Base-by-base conservation (phyloP, 1,140 invertebrate species). In the Tyrophagus putrescentiae region DNA sequence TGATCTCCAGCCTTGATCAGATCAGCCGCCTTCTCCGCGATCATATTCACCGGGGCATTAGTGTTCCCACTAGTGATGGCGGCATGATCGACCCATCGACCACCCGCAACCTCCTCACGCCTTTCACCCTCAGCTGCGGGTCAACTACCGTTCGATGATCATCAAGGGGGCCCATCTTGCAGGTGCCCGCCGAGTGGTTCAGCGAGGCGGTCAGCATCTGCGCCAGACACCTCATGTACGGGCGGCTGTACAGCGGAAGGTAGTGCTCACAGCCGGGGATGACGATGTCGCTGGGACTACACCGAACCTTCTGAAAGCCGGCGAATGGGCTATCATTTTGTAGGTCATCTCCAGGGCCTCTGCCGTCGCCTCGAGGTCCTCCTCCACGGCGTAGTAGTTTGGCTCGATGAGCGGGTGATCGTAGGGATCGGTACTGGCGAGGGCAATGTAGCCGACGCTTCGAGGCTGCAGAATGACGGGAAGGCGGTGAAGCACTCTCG, bases 101-200 rank as follows among this genome's bases (percentile, higher is more conserved):
- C 0, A 67, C 65, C 23, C 65, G 50, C 16, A 67, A 50, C 4
- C 60, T 54, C n/a, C 27, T 16, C 4, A 67, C 29, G 34, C 63
- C 60, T n/a, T 64, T 63, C 0, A 67, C 65, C 28, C 61, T 31
- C 13, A 87, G 70, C 62, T 0, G 84, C 78, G 1, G 84, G 81
- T 33, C 84, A 73, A 25, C 72, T 69, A 42, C 72, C 62, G 72
- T 79, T 16, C 73, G 67, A 0, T 76, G 76, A 69, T 87, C 84
- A 2, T 66, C 72, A 0, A 73, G 62, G 0, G 80, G 78, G 0
- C 85, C 87, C 87, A 92, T 92, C 71, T 85, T 88, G 67, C 83
- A 84, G 0, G 86, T 88, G 0, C 86, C 84, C 2, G 78, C 78
- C 27, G 81, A 80, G 69, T 89, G 85, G 68, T 88, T 88, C 44